A percentile compares a stretch with the other conserved stretches of the same genome.
Conservation (phyloP, 2,888 invertebrate species). For the Prionchulus punctatus region DNA sequence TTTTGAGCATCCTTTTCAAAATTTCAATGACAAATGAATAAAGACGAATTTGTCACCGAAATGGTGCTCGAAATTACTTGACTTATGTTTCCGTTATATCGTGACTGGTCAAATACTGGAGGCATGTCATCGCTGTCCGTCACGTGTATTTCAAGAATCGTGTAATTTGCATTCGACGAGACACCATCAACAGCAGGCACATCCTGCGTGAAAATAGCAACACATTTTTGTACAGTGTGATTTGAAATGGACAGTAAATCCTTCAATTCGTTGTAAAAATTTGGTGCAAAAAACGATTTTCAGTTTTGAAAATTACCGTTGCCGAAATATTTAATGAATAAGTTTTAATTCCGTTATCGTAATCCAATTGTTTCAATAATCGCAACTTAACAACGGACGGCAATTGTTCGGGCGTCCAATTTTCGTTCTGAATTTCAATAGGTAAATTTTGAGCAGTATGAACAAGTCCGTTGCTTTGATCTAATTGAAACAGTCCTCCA, state of each 20-base stretch:
- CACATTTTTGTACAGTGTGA: too few relatives aligned
- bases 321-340: not conserved
- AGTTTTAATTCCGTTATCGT: not conserved
- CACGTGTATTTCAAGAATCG: not conserved
- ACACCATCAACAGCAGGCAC: too few relatives aligned
- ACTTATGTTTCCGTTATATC: not conserved
- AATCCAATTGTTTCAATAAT: not conserved
- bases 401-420: not conserved
- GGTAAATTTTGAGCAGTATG: not conserved
- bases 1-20: not conserved
- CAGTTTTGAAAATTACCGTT: too few relatives aligned
- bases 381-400: not conserved
- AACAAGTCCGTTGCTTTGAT: not conserved
- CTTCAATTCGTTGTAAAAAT: too few relatives aligned
- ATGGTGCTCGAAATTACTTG: too few relatives aligned
- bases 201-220: too few relatives aligned
- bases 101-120: not conserved
- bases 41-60: too few relatives aligned
- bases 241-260: too few relatives aligned
- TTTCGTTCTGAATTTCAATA: not conserved
- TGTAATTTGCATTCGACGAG: not conserved
- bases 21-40: too few relatives aligned
- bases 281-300: too few relatives aligned
- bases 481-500: not conserved
- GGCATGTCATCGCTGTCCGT: not conserved